Evolutionary conservation across 1,140 invertebrate genomes (phyloP).

Genomic region (Drosophila melanica): DNA sequence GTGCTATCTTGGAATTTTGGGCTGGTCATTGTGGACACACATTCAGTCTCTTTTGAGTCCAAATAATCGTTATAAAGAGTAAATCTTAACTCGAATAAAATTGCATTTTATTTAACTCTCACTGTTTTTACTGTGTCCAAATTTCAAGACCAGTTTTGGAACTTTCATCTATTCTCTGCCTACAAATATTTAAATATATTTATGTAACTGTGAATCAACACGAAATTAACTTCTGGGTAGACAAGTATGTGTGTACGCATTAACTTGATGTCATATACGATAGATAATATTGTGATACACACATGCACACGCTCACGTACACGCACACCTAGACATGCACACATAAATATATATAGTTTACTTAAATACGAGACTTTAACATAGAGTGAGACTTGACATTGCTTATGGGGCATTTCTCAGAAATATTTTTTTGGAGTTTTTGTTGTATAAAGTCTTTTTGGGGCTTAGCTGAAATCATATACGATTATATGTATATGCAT

Average conservation of each 20-base stretch:
- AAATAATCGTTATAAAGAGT: not conserved
- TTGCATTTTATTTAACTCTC: not conserved
- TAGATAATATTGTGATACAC: slow-evolving; percentile 1
- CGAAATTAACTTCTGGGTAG: slow-evolving; percentile 23
- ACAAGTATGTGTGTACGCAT: slow-evolving; percentile 9
- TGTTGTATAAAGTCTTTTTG: slow-evolving; percentile 2
- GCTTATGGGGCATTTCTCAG: slow-evolving; percentile 24
- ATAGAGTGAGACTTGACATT: slow-evolving; percentile 21
- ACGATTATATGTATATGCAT: not conserved
- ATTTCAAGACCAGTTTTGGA: not conserved
- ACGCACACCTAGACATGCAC: slow-evolving; percentile 5
- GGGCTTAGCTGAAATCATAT: slow-evolving; percentile 7
- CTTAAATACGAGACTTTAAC: slow-evolving; percentile 3
- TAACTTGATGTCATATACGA: slow-evolving; percentile 15
- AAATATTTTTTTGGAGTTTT: slow-evolving; percentile 24
- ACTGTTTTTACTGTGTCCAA: not conserved
- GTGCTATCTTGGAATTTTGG: not conserved
- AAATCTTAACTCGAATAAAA: not conserved
- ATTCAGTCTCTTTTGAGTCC: slow-evolving; percentile 13
- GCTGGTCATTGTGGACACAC: not conserved
- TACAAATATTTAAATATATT: not conserved
- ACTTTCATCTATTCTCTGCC: not conserved
- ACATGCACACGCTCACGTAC: slow-evolving; percentile 4
- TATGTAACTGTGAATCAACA: slow-evolving; percentile 13
- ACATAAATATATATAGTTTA: not conserved